Percentiles rank a stretch among this genome's conserved stretches.
Conservation (phyloP, 35 echinoderm and acorn worm species). For the Hemicentrotus pulcherrimus region DNA sequence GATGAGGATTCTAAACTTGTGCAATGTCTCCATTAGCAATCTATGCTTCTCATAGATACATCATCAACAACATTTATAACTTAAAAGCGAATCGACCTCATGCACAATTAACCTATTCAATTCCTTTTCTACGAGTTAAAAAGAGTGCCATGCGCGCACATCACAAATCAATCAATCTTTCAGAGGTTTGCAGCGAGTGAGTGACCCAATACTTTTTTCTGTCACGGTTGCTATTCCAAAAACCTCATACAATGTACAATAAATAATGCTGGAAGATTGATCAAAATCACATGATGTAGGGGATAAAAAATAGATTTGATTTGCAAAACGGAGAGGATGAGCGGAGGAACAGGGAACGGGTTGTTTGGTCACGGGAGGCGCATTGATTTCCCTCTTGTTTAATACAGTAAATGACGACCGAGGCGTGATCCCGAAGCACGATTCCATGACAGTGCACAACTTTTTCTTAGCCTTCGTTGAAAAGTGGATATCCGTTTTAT, state of each 20-base stretch:
- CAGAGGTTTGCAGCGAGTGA: not conserved
- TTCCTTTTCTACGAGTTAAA: not conserved
- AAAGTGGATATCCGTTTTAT: too few relatives aligned
- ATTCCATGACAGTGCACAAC: too few relatives aligned
- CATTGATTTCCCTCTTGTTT: too few relatives aligned
- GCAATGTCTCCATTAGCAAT: not conserved
- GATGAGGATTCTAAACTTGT: not conserved
- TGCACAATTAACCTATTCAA: not conserved
- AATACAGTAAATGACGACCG: too few relatives aligned
- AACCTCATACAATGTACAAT: conserved; percentile 18
- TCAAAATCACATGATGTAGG: not conserved
- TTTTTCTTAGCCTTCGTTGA: too few relatives aligned
- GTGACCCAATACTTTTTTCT: not conserved
- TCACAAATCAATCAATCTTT: not conserved
- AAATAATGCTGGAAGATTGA: not conserved
- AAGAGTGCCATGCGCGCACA: not conserved
- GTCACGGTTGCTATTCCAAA: not conserved
- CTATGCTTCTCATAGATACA: not conserved
- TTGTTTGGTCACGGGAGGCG: not conserved
- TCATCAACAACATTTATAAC: not conserved
- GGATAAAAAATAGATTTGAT: not conserved
- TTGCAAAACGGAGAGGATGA: not conserved
- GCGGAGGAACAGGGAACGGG: not conserved
- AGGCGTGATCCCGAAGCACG: too few relatives aligned
- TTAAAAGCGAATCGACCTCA: not conserved